Conservation (phyloP, 35 echinoderm and acorn worm genomes). For the Diadema setosum region DNA sequence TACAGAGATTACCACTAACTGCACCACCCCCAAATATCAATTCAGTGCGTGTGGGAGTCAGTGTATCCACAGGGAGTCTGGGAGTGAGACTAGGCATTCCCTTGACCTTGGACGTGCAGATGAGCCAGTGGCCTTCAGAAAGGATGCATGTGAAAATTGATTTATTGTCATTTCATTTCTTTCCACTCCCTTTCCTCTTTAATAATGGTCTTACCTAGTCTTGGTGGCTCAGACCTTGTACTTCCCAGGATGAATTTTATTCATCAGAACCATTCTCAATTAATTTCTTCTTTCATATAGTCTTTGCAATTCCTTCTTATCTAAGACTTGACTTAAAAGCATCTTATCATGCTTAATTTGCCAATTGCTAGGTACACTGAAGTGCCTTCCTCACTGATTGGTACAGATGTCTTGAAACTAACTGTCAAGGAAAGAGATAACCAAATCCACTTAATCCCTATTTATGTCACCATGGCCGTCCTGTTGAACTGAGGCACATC, state of each 20-base stretch:
- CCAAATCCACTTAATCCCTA: too few relatives aligned
- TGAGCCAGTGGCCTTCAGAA: background rate
- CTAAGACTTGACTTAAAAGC: background rate
- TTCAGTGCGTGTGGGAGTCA: background rate
- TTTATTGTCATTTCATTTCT: slow-evolving; percentile 8
- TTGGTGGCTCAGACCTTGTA: background rate
- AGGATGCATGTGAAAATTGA: background rate
- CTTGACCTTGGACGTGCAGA: background rate
- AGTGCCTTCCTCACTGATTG: background rate
- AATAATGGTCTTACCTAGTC: background rate
- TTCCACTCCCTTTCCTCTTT: background rate
- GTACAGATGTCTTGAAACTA: background rate
- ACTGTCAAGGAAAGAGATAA: too few relatives aligned
- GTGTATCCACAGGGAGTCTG: background rate
- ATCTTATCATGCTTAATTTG: background rate
- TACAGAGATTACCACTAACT: background rate
- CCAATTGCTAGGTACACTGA: background rate
- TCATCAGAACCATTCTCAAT: too few relatives aligned
- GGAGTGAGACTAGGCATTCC: background rate
- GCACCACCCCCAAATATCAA: background rate
- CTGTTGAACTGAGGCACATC: too few relatives aligned
- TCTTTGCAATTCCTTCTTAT: too few relatives aligned
- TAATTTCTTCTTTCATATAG: too few relatives aligned
- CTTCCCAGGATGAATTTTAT: too few relatives aligned
- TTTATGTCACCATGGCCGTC: too few relatives aligned